Conservation (phyloP, 2,888 invertebrate genomes). For the Trachelus iudaicus region DNA sequence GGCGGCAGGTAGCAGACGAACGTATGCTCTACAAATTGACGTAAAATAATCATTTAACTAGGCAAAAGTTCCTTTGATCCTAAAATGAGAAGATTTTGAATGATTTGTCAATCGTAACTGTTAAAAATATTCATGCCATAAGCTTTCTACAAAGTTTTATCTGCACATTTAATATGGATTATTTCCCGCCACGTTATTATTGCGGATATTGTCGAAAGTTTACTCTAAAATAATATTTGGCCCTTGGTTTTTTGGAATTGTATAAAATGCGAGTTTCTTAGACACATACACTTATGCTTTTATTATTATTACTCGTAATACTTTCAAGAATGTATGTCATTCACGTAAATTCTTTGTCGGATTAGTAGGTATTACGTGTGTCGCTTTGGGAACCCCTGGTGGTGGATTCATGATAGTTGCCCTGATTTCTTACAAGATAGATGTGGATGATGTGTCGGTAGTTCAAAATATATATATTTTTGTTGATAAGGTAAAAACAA, state of each 20-base stretch:
- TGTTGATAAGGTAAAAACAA: neutral
- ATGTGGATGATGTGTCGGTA: conserved; percentile 4
- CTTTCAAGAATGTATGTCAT: neutral
- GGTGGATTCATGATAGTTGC: neutral
- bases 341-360: neutral
- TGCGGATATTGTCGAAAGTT: neutral
- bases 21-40: neutral
- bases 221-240: neutral
- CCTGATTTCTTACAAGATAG: neutral
- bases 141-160: neutral
- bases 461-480: neutral
- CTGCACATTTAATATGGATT: neutral
- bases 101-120: neutral
- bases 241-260: neutral
- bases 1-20: conserved; percentile 18
- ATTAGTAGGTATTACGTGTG: neutral
- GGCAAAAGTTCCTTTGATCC: neutral
- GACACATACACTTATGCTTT: neutral
- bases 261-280: neutral
- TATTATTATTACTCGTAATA: neutral
- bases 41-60: neutral
- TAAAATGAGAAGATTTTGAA: neutral
- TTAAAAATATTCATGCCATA: neutral
- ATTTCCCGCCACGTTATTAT: neutral
- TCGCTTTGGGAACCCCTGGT: conserved; percentile 1